These are phyloP conservation scores for Drosophila orosa DNA, from an alignment of 1,140 invertebrate species.

Conservation along the genomic window DNA sequence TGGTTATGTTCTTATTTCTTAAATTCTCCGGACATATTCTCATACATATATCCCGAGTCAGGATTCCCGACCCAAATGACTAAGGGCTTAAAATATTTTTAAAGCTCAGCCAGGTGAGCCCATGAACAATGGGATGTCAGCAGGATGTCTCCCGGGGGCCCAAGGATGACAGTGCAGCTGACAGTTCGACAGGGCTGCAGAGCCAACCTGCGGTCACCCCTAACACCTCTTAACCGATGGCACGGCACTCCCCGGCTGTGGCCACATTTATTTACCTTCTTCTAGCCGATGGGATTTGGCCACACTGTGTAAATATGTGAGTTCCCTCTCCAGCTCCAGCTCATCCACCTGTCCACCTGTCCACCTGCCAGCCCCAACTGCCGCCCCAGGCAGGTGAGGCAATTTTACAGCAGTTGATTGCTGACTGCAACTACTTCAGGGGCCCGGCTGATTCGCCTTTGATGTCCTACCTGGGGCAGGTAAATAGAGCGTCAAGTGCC, in stretches of 20 bases:
- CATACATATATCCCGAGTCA: background rate
- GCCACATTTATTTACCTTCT: slow-evolving; percentile 65
- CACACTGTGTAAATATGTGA: slow-evolving; percentile 65
- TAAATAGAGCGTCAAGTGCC: slow-evolving; percentile 38
- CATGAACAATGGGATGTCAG: slow-evolving; percentile 29
- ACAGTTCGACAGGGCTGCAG: slow-evolving; percentile 39
- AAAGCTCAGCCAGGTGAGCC: slow-evolving; percentile 38
- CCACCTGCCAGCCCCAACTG: slow-evolving; percentile 9
- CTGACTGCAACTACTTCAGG: slow-evolving; percentile 28
- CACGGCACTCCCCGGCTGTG: slow-evolving; percentile 35
- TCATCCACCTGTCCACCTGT: background rate
- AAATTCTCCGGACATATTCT: background rate
- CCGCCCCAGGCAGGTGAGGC: slow-evolving; percentile 12
- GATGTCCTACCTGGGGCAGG: slow-evolving; percentile 35
- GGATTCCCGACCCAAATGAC: slow-evolving; percentile 18
- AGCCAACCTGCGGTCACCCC: slow-evolving; percentile 17
- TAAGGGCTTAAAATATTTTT: slow-evolving; percentile 45
- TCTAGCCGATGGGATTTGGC: slow-evolving; percentile 49
- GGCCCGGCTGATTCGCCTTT: slow-evolving; percentile 27
- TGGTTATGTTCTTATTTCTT: too few species aligned
- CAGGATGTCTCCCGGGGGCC: slow-evolving; percentile 12
- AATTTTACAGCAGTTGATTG: slow-evolving; percentile 55
- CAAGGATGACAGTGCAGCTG: slow-evolving; percentile 28
- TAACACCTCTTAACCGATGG: background rate
- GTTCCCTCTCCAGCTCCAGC: background rate